Evolutionary conservation across 2,113 vertebrate genomes (phyloP), one percentile per base, ranked within the genome.

Genomic region (Furnarius figulus): DNA sequence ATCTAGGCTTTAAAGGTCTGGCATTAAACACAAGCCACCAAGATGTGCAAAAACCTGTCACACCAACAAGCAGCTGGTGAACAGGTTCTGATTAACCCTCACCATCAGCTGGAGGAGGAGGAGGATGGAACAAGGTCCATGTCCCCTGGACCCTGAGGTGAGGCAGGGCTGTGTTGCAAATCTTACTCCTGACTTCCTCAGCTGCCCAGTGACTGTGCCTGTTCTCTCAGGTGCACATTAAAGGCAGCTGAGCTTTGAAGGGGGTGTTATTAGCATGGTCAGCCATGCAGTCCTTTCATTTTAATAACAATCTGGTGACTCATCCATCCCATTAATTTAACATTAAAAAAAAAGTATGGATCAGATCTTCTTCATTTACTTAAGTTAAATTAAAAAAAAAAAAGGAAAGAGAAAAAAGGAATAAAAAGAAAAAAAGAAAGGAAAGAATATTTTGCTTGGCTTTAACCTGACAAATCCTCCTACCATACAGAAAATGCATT

Each of bases 291-390:
- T 39, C 73, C 75, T 85, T 75, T 94, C 83, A 81, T 88, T 95
- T 94, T 78, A 90, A 84, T 92, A 97, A 93, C 85, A 94, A 84
- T 90, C 88, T 75, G 83, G 68, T 90, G 92, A 88, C 47, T 94
- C 92, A 94, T 81, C 83, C 95, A 90, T 65, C 47, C 76, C 88
- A 71, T 84, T 88, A 94, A 84, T 88, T 94, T 93, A 93, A 86
- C 75, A 86, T 90, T 56, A 7, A 16, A 52, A 46, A 47, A 84
- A 85, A 66, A 62, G 9, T n/a, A 15, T 21, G 52, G 85, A 82
- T 85, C 87, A 90, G 56, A 80, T 74, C 22, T 22, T 93, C 72
- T 67, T 88, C 74, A 90, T 94, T 95, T 85, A 74, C 67, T 31
- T 47, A 82, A 35, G 37, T 50, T 74, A 77, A 67, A 63, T 61